These are phyloP conservation scores for Archips crataeganus DNA, from an alignment of 2,888 invertebrate species.

Conservation along the genomic window DNA sequence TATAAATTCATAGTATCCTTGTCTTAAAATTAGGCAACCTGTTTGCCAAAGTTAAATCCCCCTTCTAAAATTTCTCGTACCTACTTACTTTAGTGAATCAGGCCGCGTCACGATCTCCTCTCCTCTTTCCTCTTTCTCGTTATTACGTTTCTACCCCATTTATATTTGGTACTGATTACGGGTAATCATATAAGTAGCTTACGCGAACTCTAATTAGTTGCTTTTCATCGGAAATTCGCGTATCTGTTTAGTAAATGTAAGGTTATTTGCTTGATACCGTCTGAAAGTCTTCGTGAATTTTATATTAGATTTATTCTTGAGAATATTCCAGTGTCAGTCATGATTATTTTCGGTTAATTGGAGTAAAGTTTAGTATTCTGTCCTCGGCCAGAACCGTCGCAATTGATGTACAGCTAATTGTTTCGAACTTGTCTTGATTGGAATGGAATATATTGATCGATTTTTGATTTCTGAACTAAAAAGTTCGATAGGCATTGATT, in stretches of 20 bases:
- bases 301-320: conserved; percentile 1
- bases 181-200: conserved; percentile 6
- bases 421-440: conserved; percentile 26
- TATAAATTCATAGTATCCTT: neutral
- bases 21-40: neutral
- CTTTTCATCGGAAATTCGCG: conserved; percentile 5
- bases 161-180: conserved; percentile 3
- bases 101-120: neutral
- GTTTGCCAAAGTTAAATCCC: neutral
- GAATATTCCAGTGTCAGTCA: conserved; percentile 19
- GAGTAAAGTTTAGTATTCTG: conserved; percentile 8
- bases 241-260: neutral
- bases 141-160: neutral
- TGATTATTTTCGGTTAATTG: conserved; percentile 28
- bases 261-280: neutral
- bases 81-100: neutral
- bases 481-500: neutral
- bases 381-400: neutral
- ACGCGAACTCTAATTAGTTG: conserved; percentile 2
- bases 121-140: neutral
- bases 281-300: conserved; percentile 1
- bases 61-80: neutral
- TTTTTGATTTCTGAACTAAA: neutral
- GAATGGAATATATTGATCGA: conserved; percentile 19
- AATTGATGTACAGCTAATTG: conserved; percentile 15